Percentiles rank a stretch among this genome's conserved stretches.
These are phyloP conservation scores for Varroa destructor DNA, from an alignment of 1,140 invertebrate genomes.

Conservation along the genomic window DNA sequence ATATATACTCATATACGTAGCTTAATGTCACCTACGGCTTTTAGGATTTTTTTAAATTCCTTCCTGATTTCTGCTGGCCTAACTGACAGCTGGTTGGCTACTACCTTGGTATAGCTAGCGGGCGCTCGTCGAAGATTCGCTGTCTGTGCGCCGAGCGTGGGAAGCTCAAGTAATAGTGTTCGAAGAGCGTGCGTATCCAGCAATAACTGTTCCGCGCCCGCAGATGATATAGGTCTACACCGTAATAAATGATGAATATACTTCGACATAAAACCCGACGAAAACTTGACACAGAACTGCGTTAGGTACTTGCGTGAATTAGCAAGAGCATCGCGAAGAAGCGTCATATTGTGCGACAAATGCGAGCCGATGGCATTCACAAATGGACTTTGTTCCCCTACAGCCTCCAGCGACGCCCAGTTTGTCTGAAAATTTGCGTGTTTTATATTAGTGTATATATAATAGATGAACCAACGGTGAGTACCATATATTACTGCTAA, in stretches of 20 bases:
- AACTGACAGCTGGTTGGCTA: conserved; percentile 48
- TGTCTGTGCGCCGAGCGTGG: conserved; percentile 74
- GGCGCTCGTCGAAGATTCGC: conserved; percentile 59
- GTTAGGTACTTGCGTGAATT: conserved; percentile 95
- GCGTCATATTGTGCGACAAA: conserved; percentile 71
- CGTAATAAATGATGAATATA: conserved; percentile 84
- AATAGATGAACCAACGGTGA: no score
- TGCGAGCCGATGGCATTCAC: conserved; percentile 76
- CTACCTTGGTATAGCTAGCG: conserved; percentile 64
- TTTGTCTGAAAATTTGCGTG: conserved; percentile 50
- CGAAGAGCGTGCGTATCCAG: conserved; percentile 95
- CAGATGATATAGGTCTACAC: conserved; percentile 77
- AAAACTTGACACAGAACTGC: conserved; percentile 91
- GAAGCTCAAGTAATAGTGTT: conserved; percentile 83
- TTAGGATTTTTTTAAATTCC: background rate
- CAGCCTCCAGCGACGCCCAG: conserved; percentile 79
- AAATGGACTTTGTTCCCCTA: conserved; percentile 92
- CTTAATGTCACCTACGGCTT: background rate
- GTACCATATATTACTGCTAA: background rate
- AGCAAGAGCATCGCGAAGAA: conserved; percentile 77
- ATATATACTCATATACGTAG: no score
- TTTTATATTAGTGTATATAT: background rate
- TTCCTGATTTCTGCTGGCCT: background rate
- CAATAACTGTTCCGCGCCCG: conserved; percentile 88
- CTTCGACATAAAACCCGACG: conserved; percentile 82